Percentiles rank a stretch among this genome's conserved stretches.
Conservation (phyloP, 2,888 invertebrate genomes). For the Gibbula magus region DNA sequence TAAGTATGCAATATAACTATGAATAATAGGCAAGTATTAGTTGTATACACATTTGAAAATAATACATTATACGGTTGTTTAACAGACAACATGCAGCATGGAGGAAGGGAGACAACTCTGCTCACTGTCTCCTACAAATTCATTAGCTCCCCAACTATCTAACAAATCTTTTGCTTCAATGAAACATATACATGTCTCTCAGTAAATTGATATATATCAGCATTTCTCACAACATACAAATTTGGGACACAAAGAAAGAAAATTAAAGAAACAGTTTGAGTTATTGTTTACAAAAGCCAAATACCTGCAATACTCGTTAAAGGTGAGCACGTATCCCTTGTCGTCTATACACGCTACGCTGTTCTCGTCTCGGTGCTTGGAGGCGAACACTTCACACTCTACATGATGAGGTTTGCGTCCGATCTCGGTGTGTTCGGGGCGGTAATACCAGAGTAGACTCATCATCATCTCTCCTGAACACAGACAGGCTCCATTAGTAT, state of each 20-base stretch:
- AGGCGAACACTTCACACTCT: slow-evolving; percentile 95
- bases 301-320: slow-evolving; percentile 96
- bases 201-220: too few relatives aligned
- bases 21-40: not conserved
- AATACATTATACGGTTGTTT: too few relatives aligned
- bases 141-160: too few relatives aligned
- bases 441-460: slow-evolving; percentile 96
- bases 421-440: slow-evolving; percentile 94
- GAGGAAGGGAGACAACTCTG: too few relatives aligned
- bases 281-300: too few relatives aligned
- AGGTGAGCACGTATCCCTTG: slow-evolving; percentile 96
- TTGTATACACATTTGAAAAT: too few relatives aligned
- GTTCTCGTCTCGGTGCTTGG: slow-evolving; percentile 94
- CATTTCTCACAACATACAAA: not conserved
- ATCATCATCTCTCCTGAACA: slow-evolving; percentile 95
- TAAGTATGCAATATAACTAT: too few relatives aligned
- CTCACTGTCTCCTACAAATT: too few relatives aligned
- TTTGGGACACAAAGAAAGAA: not conserved
- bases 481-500: not conserved
- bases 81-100: too few relatives aligned
- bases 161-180: too few relatives aligned
- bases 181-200: too few relatives aligned
- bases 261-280: too few relatives aligned
- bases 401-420: slow-evolving; percentile 88
- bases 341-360: slow-evolving; percentile 98